Evolutionary conservation across 30 jellyfish, hydroid and myxozoan species (phyloP).

Genomic region (Catostylus mosaicus): DNA sequence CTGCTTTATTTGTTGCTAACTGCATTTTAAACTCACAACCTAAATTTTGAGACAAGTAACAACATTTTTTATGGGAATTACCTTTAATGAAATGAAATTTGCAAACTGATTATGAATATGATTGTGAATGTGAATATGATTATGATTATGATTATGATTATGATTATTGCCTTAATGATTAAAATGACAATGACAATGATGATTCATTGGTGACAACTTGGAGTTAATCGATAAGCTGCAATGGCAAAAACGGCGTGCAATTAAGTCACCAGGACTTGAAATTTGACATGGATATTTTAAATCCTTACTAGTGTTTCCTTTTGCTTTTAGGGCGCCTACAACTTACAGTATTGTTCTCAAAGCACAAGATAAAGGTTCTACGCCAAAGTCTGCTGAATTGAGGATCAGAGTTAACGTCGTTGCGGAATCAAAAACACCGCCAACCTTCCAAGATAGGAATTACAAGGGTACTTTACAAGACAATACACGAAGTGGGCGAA

Average conservation of each 20-base stretch:
- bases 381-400: conserved; percentile 46
- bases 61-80: no score
- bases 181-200: not conserved
- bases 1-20: no score
- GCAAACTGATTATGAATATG: no score
- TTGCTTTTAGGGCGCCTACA: conserved; percentile 21
- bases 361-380: conserved; percentile 80
- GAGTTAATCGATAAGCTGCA: no score
- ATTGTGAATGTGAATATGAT: no score
- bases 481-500: conserved; percentile 71
- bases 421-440: conserved; percentile 70
- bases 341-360: conserved; percentile 33
- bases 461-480: conserved; percentile 67
- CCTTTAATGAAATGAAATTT: no score
- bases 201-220: no score
- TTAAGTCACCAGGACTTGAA: no score
- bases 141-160: not conserved
- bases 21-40: no score
- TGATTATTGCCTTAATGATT: not conserved
- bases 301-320: not conserved
- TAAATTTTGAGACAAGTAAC: no score
- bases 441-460: conserved; percentile 67
- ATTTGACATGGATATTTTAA: not conserved
- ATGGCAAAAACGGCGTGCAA: no score
- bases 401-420: conserved; percentile 69